Percentiles rank a stretch among this genome's conserved stretches.
Conservation (phyloP, 1,140 invertebrate genomes). For the Drosophila auraria region DNA sequence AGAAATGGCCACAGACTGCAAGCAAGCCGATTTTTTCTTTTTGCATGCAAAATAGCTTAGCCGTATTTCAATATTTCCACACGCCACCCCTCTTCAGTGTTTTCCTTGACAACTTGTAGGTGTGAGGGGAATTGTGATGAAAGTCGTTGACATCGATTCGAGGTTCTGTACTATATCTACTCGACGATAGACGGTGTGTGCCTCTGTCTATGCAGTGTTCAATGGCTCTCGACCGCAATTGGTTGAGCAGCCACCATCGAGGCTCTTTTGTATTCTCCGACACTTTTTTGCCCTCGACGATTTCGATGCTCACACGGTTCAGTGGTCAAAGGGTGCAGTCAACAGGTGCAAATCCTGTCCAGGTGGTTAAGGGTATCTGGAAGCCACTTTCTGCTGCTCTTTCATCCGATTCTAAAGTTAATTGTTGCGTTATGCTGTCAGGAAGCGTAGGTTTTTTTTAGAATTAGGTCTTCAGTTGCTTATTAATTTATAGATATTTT, state of each 20-base stretch:
- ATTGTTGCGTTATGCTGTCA: slow-evolving; percentile 45
- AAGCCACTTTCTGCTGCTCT: not conserved
- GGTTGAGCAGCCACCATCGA: slow-evolving; percentile 40
- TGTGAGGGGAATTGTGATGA: slow-evolving; percentile 21
- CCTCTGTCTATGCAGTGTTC: slow-evolving; percentile 47
- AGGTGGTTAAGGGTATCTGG: not conserved
- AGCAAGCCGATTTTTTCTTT: slow-evolving; percentile 21
- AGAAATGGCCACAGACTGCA: slow-evolving; percentile 39
- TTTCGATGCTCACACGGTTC: slow-evolving; percentile 50
- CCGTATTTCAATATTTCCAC: slow-evolving; percentile 4
- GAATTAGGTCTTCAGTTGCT: not conserved
- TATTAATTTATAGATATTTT: not conserved
- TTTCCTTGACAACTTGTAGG: slow-evolving; percentile 7
- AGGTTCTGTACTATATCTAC: slow-evolving; percentile 2
- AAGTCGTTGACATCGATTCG: slow-evolving; percentile 48
- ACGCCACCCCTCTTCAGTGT: not conserved
- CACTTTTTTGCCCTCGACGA: slow-evolving; percentile 22
- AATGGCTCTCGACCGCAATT: slow-evolving; percentile 79
- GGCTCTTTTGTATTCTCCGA: slow-evolving; percentile 47
- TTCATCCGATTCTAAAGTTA: slow-evolving; percentile 13
- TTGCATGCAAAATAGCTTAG: slow-evolving; percentile 56
- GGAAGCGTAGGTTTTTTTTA: slow-evolving; percentile 42
- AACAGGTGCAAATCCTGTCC: slow-evolving; percentile 37
- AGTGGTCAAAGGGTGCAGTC: slow-evolving; percentile 50
- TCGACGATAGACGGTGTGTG: not conserved